Conservation (phyloP, 2,113 vertebrate genomes). For the Psophia crepitans region DNA sequence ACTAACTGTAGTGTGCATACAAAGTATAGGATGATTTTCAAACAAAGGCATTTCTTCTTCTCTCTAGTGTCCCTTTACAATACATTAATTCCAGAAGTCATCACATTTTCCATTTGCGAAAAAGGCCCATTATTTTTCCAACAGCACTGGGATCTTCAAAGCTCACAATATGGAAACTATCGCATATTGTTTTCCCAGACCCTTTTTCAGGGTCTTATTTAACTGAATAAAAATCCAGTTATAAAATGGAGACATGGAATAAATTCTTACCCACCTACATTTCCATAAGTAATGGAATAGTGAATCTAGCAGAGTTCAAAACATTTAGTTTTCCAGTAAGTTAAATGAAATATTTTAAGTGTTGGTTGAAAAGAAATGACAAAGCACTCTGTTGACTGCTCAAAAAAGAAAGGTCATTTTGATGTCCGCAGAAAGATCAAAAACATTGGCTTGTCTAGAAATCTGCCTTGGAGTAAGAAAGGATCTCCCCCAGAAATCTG, state of each 20-base stretch:
- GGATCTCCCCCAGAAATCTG: constrained; percentile 38
- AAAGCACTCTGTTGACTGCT: background rate
- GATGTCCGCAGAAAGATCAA: background rate
- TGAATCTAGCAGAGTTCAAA: background rate
- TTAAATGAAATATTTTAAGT: background rate
- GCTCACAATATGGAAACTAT: constrained; percentile 12
- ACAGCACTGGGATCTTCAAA: background rate
- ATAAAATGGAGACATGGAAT: background rate
- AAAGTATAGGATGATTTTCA: background rate
- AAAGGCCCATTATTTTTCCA: constrained; percentile 3
- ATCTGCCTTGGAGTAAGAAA: background rate
- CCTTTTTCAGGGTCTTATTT: background rate
- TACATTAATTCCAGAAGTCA: constrained; percentile 4
- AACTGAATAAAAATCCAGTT: background rate
- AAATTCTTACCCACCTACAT: background rate
- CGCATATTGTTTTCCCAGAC: background rate
- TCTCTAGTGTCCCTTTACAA: background rate
- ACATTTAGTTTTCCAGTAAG: background rate
- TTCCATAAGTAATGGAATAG: background rate
- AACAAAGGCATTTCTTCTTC: background rate
- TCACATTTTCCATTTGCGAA: constrained; percentile 41
- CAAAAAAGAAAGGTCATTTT: background rate
- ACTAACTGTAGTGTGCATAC: background rate
- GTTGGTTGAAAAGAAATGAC: background rate
- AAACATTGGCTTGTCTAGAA: background rate